Evolutionary conservation across 2,797 vertebrate species (phyloP).

Genomic region (Gallinago stenura): DNA sequence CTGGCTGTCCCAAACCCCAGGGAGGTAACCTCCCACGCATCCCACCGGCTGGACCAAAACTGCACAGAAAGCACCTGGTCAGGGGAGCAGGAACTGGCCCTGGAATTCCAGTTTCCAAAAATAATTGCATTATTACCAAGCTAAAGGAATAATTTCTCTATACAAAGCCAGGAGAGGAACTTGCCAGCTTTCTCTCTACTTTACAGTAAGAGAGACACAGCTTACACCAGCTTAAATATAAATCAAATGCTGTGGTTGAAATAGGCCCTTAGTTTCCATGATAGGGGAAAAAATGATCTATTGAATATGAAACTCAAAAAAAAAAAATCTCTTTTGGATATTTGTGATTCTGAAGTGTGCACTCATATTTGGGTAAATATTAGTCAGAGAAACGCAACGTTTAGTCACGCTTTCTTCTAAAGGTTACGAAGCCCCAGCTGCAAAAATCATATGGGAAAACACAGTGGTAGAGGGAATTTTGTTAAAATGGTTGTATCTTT

Average conservation of each 20-base stretch:
- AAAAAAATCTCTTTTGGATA: background rate
- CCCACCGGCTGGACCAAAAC: background rate
- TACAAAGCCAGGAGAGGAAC: background rate
- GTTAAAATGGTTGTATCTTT: background rate
- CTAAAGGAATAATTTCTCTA: background rate
- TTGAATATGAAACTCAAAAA: background rate
- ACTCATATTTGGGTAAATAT: constrained; percentile 22
- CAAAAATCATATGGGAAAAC: constrained; percentile 23
- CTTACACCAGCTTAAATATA: background rate
- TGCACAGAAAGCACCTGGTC: background rate
- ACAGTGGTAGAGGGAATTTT: background rate
- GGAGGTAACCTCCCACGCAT: background rate
- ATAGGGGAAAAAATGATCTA: background rate
- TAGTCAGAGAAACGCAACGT: constrained; percentile 10
- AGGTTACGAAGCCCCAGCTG: constrained; percentile 48
- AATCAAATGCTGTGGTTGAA: background rate
- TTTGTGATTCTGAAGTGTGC: background rate
- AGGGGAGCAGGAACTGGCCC: background rate
- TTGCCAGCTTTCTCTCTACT: background rate
- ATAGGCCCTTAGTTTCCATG: background rate
- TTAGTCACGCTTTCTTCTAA: constrained; percentile 21
- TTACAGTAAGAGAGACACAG: background rate
- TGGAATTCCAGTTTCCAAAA: background rate
- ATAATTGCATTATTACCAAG: background rate
- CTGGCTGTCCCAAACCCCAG: background rate